Conservation (phyloP, 1,140 invertebrate genomes). For the Melanaphis sacchari region DNA sequence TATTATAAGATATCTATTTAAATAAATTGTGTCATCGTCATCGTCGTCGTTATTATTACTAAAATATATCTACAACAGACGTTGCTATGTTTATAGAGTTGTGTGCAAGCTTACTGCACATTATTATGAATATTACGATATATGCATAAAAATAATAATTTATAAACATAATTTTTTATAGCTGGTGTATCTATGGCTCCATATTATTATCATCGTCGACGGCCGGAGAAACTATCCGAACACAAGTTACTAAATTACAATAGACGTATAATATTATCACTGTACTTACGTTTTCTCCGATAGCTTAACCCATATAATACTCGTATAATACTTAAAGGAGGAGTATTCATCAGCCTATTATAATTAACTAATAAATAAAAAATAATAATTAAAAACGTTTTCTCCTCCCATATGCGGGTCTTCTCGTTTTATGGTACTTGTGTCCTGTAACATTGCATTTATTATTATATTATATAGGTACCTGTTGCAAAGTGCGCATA, state of each 20-base stretch:
- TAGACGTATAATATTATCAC: not conserved
- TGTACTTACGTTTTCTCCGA: not conserved
- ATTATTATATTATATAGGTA: not conserved
- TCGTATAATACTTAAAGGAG: not conserved
- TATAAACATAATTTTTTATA: not conserved
- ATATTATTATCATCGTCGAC: not conserved
- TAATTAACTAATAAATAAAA: slow-evolving; percentile 9
- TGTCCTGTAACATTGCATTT: not conserved
- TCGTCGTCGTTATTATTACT: no score
- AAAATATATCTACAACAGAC: not conserved
- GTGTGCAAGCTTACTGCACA: not conserved
- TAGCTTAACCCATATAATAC: not conserved
- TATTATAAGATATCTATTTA: no score
- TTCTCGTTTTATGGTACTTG: not conserved
- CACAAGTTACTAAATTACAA: not conserved
- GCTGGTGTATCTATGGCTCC: not conserved
- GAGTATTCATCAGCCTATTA: not conserved
- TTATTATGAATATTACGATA: not conserved
- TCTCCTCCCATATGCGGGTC: slow-evolving; percentile 1
- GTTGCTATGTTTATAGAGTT: not conserved
- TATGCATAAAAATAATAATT: not conserved
- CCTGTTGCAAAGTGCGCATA: not conserved
- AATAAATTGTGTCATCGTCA: no score
- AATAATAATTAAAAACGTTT: not conserved
- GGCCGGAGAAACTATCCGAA: not conserved